Percentiles rank a stretch among this genome's conserved stretches.
phyloP scores from a whole-genome alignment of 1,140 invertebrate genomes.

The Drosophila novamexicana region DNA sequence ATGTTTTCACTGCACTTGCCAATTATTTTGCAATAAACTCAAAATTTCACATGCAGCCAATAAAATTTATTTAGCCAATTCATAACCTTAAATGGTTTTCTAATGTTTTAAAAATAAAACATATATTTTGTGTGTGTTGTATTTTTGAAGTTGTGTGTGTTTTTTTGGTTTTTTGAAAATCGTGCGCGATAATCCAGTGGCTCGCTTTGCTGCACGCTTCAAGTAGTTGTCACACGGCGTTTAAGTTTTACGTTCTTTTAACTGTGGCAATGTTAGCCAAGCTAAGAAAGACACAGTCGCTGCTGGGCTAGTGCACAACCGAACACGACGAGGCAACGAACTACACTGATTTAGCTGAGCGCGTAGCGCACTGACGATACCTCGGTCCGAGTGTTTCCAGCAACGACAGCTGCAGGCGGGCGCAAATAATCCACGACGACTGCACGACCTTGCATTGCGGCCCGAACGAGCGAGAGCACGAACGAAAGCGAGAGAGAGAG shows the following conservation, averaged over 20 bases:
- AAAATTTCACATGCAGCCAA: constrained; percentile 51
- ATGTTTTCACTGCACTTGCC: constrained; percentile 35
- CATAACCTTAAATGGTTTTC: constrained; percentile 45
- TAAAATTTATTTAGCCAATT: constrained; percentile 52
- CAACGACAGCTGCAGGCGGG: constrained; percentile 53
- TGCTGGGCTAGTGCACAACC: constrained; percentile 64
- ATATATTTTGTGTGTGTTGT: constrained; percentile 32
- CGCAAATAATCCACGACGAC: constrained; percentile 62
- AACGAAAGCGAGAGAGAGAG: constrained; percentile 5
- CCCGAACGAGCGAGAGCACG: constrained; percentile 85
- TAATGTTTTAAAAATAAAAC: constrained; percentile 36
- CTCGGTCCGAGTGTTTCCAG: constrained; percentile 59
- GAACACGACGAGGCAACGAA: constrained; percentile 83
- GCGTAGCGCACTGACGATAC: constrained; percentile 64
- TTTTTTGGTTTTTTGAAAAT: constrained; percentile 52
- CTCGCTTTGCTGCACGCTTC: constrained; percentile 83
- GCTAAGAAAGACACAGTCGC: constrained; percentile 28
- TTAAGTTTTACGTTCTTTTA: constrained; percentile 60
- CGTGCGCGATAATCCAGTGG: constrained; percentile 84
- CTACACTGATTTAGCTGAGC: constrained; percentile 77
- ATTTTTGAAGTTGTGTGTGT: constrained; percentile 37
- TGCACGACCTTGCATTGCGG: constrained; percentile 85
- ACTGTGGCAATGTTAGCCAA: constrained; percentile 33
- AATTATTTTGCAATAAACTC: constrained; percentile 21
- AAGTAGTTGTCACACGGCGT: constrained; percentile 67